Percentiles rank a stretch among this genome's conserved stretches.
Conservation (phyloP, 2,888 invertebrate species). For the Brenthis daphne region DNA sequence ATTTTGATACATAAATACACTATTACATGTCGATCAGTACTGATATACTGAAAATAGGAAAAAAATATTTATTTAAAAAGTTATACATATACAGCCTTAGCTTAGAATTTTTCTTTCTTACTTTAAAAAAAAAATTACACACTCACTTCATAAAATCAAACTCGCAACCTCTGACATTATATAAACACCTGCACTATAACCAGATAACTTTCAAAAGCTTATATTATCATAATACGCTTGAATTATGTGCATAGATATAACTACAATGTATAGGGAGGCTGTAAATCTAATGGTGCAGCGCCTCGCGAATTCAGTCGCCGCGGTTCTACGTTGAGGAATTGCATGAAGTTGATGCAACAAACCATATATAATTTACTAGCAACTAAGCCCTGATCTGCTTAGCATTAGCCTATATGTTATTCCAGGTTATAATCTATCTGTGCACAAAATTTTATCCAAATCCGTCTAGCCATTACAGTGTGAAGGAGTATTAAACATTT, state of each 20-base stretch:
- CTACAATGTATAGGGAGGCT: conserved; percentile 36
- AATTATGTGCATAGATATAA: conserved; percentile 14
- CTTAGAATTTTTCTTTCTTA: too few relatives aligned
- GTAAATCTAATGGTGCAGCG: conserved; percentile 68
- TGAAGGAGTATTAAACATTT: too few relatives aligned
- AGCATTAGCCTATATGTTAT: neutral
- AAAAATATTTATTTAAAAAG: too few relatives aligned
- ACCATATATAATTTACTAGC: neutral
- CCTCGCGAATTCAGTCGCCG: conserved; percentile 58
- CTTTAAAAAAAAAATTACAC: too few relatives aligned
- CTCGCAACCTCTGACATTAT: too few relatives aligned
- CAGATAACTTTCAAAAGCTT: neutral
- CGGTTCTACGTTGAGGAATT: conserved; percentile 36
- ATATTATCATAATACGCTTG: conserved; percentile 8
- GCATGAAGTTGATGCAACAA: conserved; percentile 43
- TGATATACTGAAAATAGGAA: neutral
- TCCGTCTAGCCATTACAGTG: too few relatives aligned
- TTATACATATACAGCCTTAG: too few relatives aligned
- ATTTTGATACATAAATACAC: conserved; percentile 6
- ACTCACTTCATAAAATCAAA: too few relatives aligned
- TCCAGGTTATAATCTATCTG: neutral
- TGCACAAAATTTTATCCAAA: too few relatives aligned
- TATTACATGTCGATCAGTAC: neutral
- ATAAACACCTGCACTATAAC: too few relatives aligned
- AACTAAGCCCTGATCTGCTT: too few relatives aligned